These are phyloP conservation scores for Pyrgus malvae DNA, from an alignment of 2,888 invertebrate genomes.

Conservation along the genomic window DNA sequence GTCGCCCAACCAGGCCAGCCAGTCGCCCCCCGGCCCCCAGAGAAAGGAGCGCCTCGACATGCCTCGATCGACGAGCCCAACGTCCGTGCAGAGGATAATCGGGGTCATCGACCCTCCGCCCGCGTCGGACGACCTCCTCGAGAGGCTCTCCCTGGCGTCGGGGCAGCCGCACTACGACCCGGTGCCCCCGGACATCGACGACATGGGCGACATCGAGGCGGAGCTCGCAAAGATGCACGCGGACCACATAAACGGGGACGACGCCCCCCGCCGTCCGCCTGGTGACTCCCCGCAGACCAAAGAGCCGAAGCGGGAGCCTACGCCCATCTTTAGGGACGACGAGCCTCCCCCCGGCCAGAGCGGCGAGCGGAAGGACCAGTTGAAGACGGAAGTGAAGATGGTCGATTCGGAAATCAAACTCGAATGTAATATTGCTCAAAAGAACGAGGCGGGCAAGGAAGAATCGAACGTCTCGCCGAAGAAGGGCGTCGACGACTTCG, in stretches of 20 bases:
- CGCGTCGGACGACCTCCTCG: slow-evolving; percentile 58
- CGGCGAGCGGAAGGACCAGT: slow-evolving; percentile 33
- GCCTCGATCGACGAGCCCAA: slow-evolving; percentile 68
- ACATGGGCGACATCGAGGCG: slow-evolving; percentile 85
- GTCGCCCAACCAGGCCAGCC: slow-evolving; percentile 93
- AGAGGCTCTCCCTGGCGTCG: slow-evolving; percentile 52
- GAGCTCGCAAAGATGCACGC: slow-evolving; percentile 86
- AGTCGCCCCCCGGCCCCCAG: slow-evolving; percentile 83
- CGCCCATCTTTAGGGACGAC: slow-evolving; percentile 49
- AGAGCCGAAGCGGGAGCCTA: slow-evolving; percentile 59
- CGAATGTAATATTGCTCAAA: slow-evolving; percentile 39
- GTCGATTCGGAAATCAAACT: slow-evolving; percentile 32
- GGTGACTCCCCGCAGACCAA: slow-evolving; percentile 38
- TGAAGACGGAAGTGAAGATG: slow-evolving; percentile 14
- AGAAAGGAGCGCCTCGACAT: slow-evolving; percentile 69
- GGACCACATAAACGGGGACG: slow-evolving; percentile 67
- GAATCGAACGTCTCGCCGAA: slow-evolving; percentile 39
- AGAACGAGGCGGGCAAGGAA: slow-evolving; percentile 30
- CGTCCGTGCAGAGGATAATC: slow-evolving; percentile 74
- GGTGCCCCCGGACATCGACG: slow-evolving; percentile 72
- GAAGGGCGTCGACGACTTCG: slow-evolving; percentile 64
- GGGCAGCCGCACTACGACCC: slow-evolving; percentile 58
- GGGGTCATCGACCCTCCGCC: slow-evolving; percentile 60
- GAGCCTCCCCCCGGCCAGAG: slow-evolving; percentile 36
- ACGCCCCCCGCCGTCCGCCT: slow-evolving; percentile 48